Evolutionary conservation across 1,140 invertebrate genomes (phyloP), one percentile per base, ranked within the genome.

Genomic region (Rhizoglyphus robini): DNA sequence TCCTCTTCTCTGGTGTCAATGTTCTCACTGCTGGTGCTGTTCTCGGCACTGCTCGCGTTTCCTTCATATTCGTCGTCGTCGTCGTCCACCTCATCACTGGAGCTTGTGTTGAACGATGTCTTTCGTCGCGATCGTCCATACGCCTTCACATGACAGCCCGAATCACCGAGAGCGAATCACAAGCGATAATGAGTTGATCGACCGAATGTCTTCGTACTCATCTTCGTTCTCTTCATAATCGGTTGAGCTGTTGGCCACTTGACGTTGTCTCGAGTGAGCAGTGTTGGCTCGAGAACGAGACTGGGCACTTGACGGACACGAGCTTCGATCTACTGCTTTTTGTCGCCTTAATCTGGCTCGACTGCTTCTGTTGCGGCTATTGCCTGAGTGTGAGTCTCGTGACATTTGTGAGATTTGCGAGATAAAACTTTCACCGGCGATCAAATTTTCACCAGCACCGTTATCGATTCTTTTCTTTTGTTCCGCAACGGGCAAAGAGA

Each of bases 401-500:
- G 48, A 20, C 15, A 20, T 51, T 51, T 13, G 15, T 51, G 48
- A 51, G n/a, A n/a, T n/a, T n/a, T n/a, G n/a, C n/a, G n/a, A n/a
- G 8, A 18, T 41, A 41, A 41, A 41, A 41, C 36, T 41, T 41
- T 41, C 36, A 51, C 48, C 23, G n/a, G n/a, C 48, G 23, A 13
- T 51, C 15, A 27, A 20, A n/a, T 51, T 51, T 27, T n/a, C n/a
- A n/a, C n/a, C n/a, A n/a, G n/a, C 48, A 27, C n/a, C 13, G 11
- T 3, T 3, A 51, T 51, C 3, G n/a, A 13, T 11, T 20, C 23
- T n/a, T 51, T 51, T 51, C 58, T 60, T 60, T 46, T 29, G 58
- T 60, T 60, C 58, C 1, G 63, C 63, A 34, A 48, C 41, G 48
- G 63, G 63, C 25, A 47, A 48, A n/a, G 63, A 64, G 11, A 64